These are phyloP conservation scores for Maccullochella peelii DNA, from an alignment of 2,113 vertebrate genomes.

Conservation along the genomic window DNA sequence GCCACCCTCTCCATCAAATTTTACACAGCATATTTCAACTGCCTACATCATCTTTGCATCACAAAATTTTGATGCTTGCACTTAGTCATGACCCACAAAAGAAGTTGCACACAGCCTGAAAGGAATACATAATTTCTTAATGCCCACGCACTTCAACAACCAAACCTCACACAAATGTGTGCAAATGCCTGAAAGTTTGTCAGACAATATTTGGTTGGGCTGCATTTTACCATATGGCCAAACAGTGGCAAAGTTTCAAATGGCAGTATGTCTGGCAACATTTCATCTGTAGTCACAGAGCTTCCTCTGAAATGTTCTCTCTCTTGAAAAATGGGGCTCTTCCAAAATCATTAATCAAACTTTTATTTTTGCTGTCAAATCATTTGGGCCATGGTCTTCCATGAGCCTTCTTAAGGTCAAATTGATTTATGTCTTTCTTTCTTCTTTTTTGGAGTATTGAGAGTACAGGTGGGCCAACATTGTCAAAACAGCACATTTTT, in stretches of 20 bases:
- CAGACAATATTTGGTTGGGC: constrained; percentile 7
- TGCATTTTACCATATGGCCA: constrained; percentile 14
- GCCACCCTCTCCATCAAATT: constrained; percentile 40
- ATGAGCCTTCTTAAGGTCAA: not conserved
- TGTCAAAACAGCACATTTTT: not conserved
- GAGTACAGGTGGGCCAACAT: not conserved
- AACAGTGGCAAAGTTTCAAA: constrained; percentile 13
- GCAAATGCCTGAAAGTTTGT: constrained; percentile 35
- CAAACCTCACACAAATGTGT: constrained; percentile 16
- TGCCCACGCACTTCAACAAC: constrained; percentile 47
- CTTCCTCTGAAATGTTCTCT: constrained; percentile 12
- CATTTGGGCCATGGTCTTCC: accelerated
- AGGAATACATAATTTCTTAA: constrained; percentile 48
- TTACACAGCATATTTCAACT: constrained; percentile 56
- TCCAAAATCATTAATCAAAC: constrained; percentile 31
- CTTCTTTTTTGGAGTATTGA: not conserved
- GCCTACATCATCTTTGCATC: constrained; percentile 67
- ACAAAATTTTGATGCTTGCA: constrained; percentile 46
- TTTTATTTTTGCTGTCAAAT: constrained; percentile 22
- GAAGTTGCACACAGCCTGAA: constrained; percentile 49
- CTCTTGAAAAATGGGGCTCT: not conserved
- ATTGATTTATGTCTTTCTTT: constrained; percentile 21
- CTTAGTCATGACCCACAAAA: constrained; percentile 58
- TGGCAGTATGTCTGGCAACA: not conserved
- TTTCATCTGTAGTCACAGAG: constrained; percentile 4